Percentiles rank a stretch among this genome's conserved stretches.
Conservation (phyloP, 2,797 vertebrate genomes). For the Fundulus diaphanus region DNA sequence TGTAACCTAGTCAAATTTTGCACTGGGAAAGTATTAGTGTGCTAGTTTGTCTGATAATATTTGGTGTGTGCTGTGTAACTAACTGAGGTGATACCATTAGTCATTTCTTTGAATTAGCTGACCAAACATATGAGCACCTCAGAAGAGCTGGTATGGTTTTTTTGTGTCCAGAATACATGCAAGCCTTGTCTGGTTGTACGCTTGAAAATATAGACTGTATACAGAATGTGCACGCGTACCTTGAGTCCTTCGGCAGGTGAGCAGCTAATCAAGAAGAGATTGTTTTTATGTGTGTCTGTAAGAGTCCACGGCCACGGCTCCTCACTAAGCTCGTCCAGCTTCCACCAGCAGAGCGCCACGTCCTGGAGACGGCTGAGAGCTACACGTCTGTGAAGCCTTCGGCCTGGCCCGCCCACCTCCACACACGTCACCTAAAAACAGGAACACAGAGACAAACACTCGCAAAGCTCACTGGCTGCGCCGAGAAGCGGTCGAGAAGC, state of each 20-base stretch:
- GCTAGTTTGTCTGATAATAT: too few relatives aligned
- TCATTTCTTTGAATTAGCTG: neutral
- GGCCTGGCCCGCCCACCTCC: conserved; percentile 81
- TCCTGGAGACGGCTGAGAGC: conserved; percentile 87
- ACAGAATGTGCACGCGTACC: conserved; percentile 73
- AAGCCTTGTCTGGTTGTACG: neutral
- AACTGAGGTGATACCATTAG: too few relatives aligned
- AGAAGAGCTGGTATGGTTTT: too few relatives aligned
- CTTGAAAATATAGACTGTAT: neutral
- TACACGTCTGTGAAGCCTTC: conserved; percentile 78
- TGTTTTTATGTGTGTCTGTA: conserved; percentile 84
- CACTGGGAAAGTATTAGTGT: too few relatives aligned
- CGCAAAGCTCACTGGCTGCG: neutral
- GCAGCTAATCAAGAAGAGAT: conserved; percentile 88
- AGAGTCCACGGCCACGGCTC: conserved; percentile 90
- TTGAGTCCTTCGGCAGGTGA: conserved; percentile 84
- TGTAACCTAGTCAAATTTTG: too few relatives aligned
- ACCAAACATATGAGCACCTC: neutral
- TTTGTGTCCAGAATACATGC: too few relatives aligned
- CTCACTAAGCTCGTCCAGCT: conserved; percentile 68
- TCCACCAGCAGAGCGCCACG: conserved; percentile 91
- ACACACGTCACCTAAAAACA: conserved; percentile 83
- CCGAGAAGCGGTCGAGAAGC: conserved; percentile 5
- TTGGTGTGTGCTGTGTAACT: too few relatives aligned
- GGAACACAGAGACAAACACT: conserved; percentile 5